Conservation (phyloP, 37 sponge, comb jelly and placozoan genomes). For the Trichoplax adhaerens region DNA sequence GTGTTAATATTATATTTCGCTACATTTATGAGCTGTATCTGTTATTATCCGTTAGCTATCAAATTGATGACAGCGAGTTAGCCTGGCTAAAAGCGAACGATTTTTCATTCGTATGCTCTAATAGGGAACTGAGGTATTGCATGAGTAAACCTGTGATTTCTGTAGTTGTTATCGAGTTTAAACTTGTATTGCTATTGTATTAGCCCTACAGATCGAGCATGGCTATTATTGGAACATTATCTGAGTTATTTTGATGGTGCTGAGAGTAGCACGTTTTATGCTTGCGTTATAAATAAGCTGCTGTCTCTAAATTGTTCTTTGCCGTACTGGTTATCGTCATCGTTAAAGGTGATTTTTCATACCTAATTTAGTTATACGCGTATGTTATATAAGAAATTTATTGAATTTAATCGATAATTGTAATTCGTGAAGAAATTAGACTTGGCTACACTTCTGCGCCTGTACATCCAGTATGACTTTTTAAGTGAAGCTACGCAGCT, state of each 20-base stretch:
- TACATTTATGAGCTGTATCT: too few species aligned
- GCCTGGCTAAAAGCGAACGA: constrained; percentile 30
- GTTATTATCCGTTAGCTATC: too few species aligned
- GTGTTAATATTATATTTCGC: too few species aligned
- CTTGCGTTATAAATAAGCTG: constrained; percentile 33
- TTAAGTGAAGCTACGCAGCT: constrained; percentile 22
- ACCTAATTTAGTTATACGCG: background rate
- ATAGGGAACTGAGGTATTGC: constrained; percentile 17
- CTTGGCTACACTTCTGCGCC: constrained; percentile 23
- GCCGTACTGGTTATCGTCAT: constrained; percentile 40
- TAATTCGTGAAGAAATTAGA: constrained; percentile 10
- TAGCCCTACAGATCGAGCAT: constrained; percentile 34
- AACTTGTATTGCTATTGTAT: background rate
- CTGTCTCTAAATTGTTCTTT: constrained; percentile 19
- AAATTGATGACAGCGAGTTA: constrained; percentile 15
- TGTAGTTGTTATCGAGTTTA: too few species aligned
- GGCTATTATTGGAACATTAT: constrained; percentile 13
- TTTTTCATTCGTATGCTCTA: background rate
- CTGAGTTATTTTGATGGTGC: constrained; percentile 6
- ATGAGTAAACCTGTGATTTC: background rate
- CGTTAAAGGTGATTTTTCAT: constrained; percentile 22
- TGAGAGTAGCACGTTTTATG: constrained; percentile 6
- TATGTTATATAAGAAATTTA: background rate
- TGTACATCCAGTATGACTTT: constrained; percentile 29
- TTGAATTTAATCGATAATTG: too few species aligned